Evolutionary conservation across 53 echinoderm and acorn worm species (phyloP).

Genomic region (Pentamera pediparva): DNA sequence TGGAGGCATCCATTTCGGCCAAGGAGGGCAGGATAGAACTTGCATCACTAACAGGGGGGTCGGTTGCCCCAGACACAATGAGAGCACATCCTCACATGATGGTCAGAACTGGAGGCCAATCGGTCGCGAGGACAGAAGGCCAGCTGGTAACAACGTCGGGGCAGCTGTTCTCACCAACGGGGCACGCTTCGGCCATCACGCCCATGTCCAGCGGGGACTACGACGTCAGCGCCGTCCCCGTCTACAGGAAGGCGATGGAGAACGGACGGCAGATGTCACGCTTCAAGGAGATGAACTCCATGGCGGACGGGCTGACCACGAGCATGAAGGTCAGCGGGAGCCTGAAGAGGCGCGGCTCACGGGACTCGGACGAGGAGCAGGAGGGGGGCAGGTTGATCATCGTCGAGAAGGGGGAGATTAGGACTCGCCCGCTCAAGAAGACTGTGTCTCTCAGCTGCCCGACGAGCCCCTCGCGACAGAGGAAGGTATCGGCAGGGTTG

Average conservation of each 20-base stretch:
- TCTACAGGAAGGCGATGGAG: slow-evolving; percentile 29
- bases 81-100: too few relatives aligned
- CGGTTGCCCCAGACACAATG: too few relatives aligned
- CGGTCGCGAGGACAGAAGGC: background rate
- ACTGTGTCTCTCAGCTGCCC: slow-evolving; percentile 13
- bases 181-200: too few relatives aligned
- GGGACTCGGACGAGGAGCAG: background rate
- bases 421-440: slow-evolving; percentile 17
- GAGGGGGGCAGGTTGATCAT: slow-evolving; percentile 26
- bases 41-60: too few relatives aligned
- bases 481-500: background rate
- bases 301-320: background rate
- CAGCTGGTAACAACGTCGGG: too few relatives aligned
- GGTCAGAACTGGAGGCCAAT: too few relatives aligned
- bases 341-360: background rate
- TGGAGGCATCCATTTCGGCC: background rate
- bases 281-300: background rate
- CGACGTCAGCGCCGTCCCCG: slow-evolving; percentile 17
- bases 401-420: background rate
- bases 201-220: too few relatives aligned
- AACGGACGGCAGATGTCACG: slow-evolving; percentile 28
- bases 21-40: too few relatives aligned
- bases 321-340: background rate
- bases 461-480: background rate
- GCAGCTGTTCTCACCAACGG: too few relatives aligned